phyloP scores from a whole-genome alignment of 2,888 invertebrate genomes.

The Agriotes lineatus region DNA sequence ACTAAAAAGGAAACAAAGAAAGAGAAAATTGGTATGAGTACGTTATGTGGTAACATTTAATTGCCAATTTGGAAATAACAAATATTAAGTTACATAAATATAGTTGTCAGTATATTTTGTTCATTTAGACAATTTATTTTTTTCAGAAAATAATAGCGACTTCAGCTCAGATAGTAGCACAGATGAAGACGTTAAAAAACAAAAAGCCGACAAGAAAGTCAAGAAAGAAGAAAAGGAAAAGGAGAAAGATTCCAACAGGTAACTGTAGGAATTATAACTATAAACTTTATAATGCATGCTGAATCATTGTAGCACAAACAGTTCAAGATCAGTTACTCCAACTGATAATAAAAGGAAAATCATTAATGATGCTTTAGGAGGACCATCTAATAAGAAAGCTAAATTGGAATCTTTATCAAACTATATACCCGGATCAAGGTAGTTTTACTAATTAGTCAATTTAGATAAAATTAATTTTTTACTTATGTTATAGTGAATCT shows the following conservation, averaged over 20 bases:
- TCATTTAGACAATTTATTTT: too few species aligned
- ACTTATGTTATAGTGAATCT: conserved; percentile 80
- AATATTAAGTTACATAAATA: too few species aligned
- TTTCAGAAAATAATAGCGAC: conserved; percentile 79
- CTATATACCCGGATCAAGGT: conserved; percentile 68
- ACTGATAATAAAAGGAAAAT: conserved; percentile 65
- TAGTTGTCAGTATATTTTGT: too few species aligned
- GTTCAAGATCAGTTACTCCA: conserved; percentile 70
- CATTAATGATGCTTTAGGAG: conserved; percentile 64
- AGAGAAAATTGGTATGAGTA: conserved; percentile 69
- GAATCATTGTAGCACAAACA: conserved; percentile 67
- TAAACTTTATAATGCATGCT: too few species aligned
- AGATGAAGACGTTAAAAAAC: conserved; percentile 78
- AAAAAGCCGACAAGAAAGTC: conserved; percentile 66
- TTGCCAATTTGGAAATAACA: too few species aligned
- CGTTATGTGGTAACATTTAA: too few species aligned
- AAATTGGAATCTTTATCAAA: conserved; percentile 68
- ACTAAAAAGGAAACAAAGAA: conserved; percentile 73
- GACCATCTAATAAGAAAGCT: conserved; percentile 69
- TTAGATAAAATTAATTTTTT: too few species aligned
- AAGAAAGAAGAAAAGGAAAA: conserved; percentile 66
- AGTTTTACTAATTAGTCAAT: too few species aligned
- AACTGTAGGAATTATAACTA: too few species aligned
- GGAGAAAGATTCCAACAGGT: conserved; percentile 64
- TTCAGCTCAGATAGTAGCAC: conserved; percentile 78